A percentile compares a stretch with the other conserved stretches of the same genome.
Evolutionary conservation across 2,113 vertebrate species (phyloP).

Genomic region (Dryoscopus gambensis): DNA sequence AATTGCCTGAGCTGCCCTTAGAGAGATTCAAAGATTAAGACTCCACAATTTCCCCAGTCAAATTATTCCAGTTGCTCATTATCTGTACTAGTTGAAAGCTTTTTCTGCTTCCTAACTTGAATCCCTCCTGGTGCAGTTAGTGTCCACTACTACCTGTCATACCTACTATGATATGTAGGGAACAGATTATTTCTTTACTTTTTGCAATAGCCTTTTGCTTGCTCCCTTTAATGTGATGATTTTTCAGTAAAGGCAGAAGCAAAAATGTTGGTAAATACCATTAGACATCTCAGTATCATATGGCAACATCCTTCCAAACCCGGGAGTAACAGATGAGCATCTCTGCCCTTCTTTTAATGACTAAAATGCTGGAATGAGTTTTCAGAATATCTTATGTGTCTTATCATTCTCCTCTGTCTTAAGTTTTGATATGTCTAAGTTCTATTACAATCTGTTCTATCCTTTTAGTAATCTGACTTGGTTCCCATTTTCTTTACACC

Average conservation of each 20-base stretch:
- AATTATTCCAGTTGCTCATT: not conserved
- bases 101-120: not conserved
- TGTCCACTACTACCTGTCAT: not conserved
- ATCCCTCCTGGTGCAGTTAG: not conserved
- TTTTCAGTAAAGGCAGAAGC: not conserved
- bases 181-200: not conserved
- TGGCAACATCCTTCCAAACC: not conserved
- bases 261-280: not conserved
- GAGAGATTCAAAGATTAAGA: not conserved
- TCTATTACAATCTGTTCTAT: not conserved
- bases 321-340: not conserved
- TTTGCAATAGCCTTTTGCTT: not conserved
- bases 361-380: not conserved
- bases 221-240: not conserved
- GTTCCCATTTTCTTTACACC: not conserved
- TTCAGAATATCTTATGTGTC: not conserved
- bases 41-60: not conserved
- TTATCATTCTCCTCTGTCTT: not conserved
- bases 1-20: not conserved
- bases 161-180: not conserved
- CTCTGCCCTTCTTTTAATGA: not conserved
- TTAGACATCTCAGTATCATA: not conserved
- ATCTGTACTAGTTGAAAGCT: not conserved
- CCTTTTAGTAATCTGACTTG: not conserved
- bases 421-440: not conserved